Conservation (phyloP, 2,797 vertebrate species). For the Leptodactylus fallax region DNA sequence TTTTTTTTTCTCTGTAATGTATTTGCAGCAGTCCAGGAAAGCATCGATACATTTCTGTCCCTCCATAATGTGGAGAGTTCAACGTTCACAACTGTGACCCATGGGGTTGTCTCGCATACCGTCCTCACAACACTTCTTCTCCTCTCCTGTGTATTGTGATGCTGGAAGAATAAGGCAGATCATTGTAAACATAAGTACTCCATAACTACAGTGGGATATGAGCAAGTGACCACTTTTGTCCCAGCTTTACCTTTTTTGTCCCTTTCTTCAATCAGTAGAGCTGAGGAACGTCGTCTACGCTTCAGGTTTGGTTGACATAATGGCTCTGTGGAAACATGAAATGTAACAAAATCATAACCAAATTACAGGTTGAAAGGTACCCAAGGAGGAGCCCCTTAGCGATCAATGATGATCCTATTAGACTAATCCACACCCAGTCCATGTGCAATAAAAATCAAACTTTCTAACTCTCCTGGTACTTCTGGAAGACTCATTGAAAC, state of each 20-base stretch:
- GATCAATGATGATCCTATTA: too few relatives aligned
- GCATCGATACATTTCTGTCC: constrained; percentile 72
- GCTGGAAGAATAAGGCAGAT: constrained; percentile 66
- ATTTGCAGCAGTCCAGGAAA: constrained; percentile 83
- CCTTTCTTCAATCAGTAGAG: constrained; percentile 72
- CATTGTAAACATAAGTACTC: background rate
- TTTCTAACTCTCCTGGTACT: too few relatives aligned
- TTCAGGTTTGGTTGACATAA: constrained; percentile 66
- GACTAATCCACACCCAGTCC: too few relatives aligned
- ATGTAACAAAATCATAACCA: too few relatives aligned
- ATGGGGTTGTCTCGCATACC: constrained; percentile 79
- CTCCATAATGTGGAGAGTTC: constrained; percentile 75
- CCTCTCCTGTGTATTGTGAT: constrained; percentile 69
- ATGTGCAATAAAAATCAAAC: too few relatives aligned
- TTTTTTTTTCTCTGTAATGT: constrained; percentile 66
- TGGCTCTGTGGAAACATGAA: constrained; percentile 65
- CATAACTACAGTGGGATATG: background rate
- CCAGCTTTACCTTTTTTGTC: constrained; percentile 74
- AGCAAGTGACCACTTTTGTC: background rate
- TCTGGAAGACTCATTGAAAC: too few relatives aligned
- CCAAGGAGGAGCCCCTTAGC: too few relatives aligned
- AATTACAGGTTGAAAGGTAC: too few relatives aligned
- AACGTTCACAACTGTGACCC: constrained; percentile 76
- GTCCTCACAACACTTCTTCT: constrained; percentile 65
- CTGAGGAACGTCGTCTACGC: constrained; percentile 71